Base-by-base conservation (phyloP, 2,888 invertebrate genomes). In the Augiades crinisus region DNA sequence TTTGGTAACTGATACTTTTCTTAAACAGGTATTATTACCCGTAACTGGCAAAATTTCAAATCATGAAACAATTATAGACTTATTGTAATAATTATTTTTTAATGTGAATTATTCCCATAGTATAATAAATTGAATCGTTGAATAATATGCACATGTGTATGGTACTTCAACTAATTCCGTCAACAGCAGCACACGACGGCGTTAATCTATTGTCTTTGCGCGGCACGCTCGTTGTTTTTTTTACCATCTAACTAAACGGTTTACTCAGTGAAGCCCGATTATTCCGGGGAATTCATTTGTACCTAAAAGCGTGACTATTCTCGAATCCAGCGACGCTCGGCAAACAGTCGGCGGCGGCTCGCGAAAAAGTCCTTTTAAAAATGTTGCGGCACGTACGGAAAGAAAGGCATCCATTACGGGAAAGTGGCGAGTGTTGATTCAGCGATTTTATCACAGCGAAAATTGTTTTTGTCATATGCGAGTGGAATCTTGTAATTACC, bases 321-420 rank as follows among this genome's bases (percentile, higher is more conserved):
- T 63, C 69, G 71, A 73, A 78, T 78, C 77, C 74, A 60, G 58
- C 72, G 68, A 63, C 68, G 65, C 58, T 76, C 57, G 60, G 72
- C 82, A 87, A 87, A 87, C 86, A 87, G 68, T 64, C 62, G 70
- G 68, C 72, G 74, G 67, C 73, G 68, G 75, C 73, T 76, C 75
- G 87, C 87, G 88, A 88, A 89, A 89, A 89, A 89, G 88, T 88
- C 89, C 85, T 79, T 84, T 88, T 84, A 89, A 88, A 89, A 89
- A 88, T 89, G 88, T 83, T 82, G 79, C 78, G 88, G 87, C 88
- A 88, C 88, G 88, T 88, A 84, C 89, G 78, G 72, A 68, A 61
- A 72, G 72, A 69, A 79, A 81, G 80, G 78, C 81, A 78, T 81
- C 90, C 90, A 90, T 90, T 90, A 90, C 81, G 74, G 80, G 67